Evolutionary conservation across 1,140 invertebrate genomes (phyloP).

Genomic region (Drosophila santomea): DNA sequence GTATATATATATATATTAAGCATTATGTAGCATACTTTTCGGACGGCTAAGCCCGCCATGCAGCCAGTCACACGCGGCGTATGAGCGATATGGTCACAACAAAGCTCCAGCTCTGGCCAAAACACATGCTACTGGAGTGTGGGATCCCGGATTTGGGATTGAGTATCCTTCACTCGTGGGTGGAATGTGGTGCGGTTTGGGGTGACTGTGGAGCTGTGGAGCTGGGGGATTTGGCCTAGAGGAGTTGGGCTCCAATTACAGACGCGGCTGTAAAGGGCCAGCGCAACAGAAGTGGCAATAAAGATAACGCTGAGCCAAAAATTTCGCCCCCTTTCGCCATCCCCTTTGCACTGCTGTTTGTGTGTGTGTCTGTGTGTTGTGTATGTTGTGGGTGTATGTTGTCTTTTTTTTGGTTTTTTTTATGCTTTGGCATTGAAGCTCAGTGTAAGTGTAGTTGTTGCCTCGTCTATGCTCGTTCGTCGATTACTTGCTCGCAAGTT

Average conservation of each 20-base stretch:
- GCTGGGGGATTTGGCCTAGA: constrained; percentile 32
- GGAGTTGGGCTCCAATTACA: constrained; percentile 50
- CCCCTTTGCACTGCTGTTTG: constrained; percentile 20
- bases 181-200: neutral
- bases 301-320: constrained; percentile 75
- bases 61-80: constrained; percentile 23
- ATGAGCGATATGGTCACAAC: constrained; percentile 41
- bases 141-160: neutral
- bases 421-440: constrained; percentile 59
- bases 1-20: neutral
- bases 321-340: constrained; percentile 6
- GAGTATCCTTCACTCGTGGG: no score
- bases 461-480: constrained; percentile 35
- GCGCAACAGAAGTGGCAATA: constrained; percentile 61
- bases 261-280: constrained; percentile 56
- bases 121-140: constrained; percentile 30
- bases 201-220: constrained; percentile 7
- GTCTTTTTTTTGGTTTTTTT: neutral
- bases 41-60: constrained; percentile 30
- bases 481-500: constrained; percentile 2
- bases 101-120: constrained; percentile 20
- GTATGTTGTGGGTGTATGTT: neutral
- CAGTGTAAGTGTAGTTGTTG: constrained; percentile 35
- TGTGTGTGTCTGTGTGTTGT: neutral
- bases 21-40: constrained; percentile 37